Evolutionary conservation across 2,797 vertebrate species (phyloP).

Genomic region (Threskiornis aethiopicus): DNA sequence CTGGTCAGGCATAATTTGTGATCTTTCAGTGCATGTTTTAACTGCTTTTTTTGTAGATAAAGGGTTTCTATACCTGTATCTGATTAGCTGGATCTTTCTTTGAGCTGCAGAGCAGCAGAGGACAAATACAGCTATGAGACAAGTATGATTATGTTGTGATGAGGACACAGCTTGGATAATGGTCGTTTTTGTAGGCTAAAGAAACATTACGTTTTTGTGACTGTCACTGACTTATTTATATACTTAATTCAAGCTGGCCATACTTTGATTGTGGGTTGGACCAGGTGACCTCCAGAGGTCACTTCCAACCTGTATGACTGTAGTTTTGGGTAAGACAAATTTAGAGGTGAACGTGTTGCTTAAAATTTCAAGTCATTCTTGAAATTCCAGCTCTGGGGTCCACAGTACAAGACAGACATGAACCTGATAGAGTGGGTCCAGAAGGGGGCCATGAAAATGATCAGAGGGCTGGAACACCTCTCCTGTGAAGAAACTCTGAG

Average conservation of each 20-base stretch:
- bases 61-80: neutral
- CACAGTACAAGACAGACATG: neutral
- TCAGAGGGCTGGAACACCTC: neutral
- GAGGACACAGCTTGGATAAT: neutral
- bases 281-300: neutral
- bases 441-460: neutral
- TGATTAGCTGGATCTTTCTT: neutral
- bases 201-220: neutral
- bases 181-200: neutral
- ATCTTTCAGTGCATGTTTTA: neutral
- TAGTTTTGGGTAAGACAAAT: neutral
- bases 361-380: neutral
- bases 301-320: neutral
- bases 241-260: neutral
- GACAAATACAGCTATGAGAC: neutral
- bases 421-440: neutral
- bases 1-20: neutral
- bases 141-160: neutral
- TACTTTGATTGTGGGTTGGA: neutral
- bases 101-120: neutral
- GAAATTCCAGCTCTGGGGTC: neutral
- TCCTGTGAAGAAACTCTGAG: neutral
- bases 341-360: neutral
- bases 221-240: neutral
- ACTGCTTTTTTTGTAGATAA: neutral